Evolutionary conservation across 2,888 invertebrate species (phyloP).

Genomic region (Notocelia uddmanniana): DNA sequence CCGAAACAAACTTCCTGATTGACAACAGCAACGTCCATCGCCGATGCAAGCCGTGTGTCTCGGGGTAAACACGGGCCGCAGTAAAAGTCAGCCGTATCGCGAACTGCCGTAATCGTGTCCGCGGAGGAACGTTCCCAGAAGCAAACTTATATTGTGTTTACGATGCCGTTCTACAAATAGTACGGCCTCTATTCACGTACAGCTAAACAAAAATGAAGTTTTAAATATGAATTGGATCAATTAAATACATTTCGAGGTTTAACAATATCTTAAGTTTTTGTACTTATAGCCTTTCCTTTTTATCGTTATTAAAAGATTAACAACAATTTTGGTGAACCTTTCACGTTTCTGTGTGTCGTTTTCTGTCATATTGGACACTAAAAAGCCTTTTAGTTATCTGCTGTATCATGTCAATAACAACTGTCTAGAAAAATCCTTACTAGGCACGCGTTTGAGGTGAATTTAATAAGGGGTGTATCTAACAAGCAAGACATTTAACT

Average conservation of each 20-base stretch:
- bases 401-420: no score
- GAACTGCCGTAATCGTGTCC: conserved; percentile 30
- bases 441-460: no score
- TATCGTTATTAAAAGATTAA: not conserved
- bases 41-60: conserved; percentile 26
- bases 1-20: not conserved
- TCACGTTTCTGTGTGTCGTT: not conserved
- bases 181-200: not conserved
- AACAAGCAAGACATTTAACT: no score
- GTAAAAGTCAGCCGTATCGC: conserved; percentile 38
- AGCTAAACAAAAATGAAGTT: no score
- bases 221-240: no score
- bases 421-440: no score
- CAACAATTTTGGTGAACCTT: not conserved
- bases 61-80: conserved; percentile 38
- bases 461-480: no score
- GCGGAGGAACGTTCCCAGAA: conserved; percentile 31
- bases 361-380: not conserved
- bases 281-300: no score
- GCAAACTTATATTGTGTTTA: conserved; percentile 33
- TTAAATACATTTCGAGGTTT: no score
- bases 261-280: no score
- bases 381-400: no score
- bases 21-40: not conserved
- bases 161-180: conserved; percentile 29